Base-by-base conservation (phyloP, 2,113 vertebrate genomes). In the Ameiurus melas region DNA sequence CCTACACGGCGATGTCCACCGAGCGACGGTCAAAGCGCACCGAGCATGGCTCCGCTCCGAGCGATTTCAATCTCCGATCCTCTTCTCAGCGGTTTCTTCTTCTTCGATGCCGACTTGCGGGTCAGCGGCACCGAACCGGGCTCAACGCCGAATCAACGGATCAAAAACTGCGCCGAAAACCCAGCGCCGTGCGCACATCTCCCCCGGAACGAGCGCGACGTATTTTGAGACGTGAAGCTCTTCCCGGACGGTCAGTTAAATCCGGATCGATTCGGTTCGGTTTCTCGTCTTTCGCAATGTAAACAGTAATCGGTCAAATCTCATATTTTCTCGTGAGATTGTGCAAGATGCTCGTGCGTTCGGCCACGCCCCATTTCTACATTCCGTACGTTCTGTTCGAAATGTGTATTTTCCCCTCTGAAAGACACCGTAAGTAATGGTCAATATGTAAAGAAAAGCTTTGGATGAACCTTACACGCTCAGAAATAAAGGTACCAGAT, bases 261-360 rank as follows among this genome's bases (percentile, higher is more conserved):
- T 95, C 95, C 93, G 93, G 93, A 94, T 95, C 94, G 93, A 94
- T 96, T 95, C 93, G 94, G 94, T 95, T 95, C 94, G 92, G 92
- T 94, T 47, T 95, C 92, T 93, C 90, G 92, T 93, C 81, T 90
- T 94, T 93, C 92, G 92, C 92, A 95, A 96, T 96, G 95, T 96
- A 96, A 96, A 96, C 96, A 96, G 94, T 95, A 95, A 96, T 96
- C 93, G 89, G 91, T 91, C 94, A 83, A 95, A 96, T 95, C 95
- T 95, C 95, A 95, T 89, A 92, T 94, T 94, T 92, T 96, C 96
- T 96, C 95, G 96, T 95, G 95, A 96, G 95, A 95, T 93, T 93
- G 90, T 92, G 92, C 66, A 93, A 93, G 91, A 90, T 93, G 92
- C 93, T 92, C 92, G 92, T 91, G 91, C 89, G 84, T 88, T 89